phyloP scores from a whole-genome alignment of 2,888 invertebrate genomes.

The Eilema caniola region DNA sequence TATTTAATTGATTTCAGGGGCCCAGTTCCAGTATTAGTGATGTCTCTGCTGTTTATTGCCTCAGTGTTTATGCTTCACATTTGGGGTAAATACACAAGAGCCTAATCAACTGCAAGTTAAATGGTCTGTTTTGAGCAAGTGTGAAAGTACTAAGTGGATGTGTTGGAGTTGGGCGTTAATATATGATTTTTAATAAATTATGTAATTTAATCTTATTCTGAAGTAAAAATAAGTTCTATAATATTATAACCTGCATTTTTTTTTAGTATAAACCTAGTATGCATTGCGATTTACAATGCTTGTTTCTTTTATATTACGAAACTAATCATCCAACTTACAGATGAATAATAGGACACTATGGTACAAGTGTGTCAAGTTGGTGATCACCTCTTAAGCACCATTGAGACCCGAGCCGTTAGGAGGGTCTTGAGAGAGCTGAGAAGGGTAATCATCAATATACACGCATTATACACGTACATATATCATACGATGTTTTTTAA shows the following conservation, averaged over 20 bases:
- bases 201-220: constrained; percentile 68
- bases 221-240: constrained; percentile 65
- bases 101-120: constrained; percentile 68
- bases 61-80: constrained; percentile 99
- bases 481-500: too few species aligned
- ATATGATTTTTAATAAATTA: constrained; percentile 62
- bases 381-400: too few species aligned
- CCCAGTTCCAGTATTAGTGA: constrained; percentile 99
- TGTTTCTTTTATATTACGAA: too few species aligned
- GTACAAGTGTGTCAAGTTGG: too few species aligned
- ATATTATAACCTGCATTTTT: constrained; percentile 34
- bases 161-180: constrained; percentile 52
- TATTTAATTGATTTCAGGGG: constrained; percentile 89
- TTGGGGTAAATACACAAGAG: constrained; percentile 99
- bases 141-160: constrained; percentile 55
- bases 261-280: background rate
- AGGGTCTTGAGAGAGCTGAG: too few species aligned
- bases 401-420: too few species aligned
- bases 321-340: too few species aligned
- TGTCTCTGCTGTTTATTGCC: constrained; percentile 99
- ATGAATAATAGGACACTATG: too few species aligned
- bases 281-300: too few species aligned
- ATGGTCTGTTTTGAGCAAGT: constrained; percentile 50
- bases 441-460: too few species aligned
- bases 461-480: too few species aligned